These are phyloP conservation scores for Drosophila pectinifera DNA, from an alignment of 1,140 invertebrate species.

Conservation along the genomic window DNA sequence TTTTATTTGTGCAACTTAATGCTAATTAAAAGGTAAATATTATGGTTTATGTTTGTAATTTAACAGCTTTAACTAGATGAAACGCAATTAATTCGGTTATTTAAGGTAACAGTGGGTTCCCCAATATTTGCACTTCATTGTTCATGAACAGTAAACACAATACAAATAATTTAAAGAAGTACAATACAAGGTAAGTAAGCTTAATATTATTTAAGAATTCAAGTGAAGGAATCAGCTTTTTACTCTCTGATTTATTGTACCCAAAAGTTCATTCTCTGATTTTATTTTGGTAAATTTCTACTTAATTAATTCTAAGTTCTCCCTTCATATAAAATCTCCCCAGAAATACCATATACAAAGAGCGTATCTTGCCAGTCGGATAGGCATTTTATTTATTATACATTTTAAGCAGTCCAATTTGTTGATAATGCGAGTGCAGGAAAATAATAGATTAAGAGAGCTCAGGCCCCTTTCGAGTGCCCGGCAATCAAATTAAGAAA, in stretches of 20 bases:
- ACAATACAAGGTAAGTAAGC: no score
- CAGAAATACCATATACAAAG: not conserved
- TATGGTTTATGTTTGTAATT: not conserved
- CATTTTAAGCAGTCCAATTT: constrained; percentile 23
- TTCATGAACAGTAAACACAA: constrained; percentile 2
- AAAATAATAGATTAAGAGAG: constrained; percentile 44
- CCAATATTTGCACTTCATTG: not conserved
- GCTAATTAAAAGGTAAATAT: constrained; percentile 10
- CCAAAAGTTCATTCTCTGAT: no score
- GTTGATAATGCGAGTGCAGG: constrained; percentile 48
- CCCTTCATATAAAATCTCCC: not conserved
- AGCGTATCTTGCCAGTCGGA: not conserved
- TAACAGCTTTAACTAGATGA: not conserved
- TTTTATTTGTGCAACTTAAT: not conserved
- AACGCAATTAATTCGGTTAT: not conserved
- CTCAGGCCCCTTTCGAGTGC: constrained; percentile 39
- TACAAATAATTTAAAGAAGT: not conserved
- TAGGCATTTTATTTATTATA: not conserved
- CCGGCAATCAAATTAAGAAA: constrained; percentile 65
- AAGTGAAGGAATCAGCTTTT: not conserved
- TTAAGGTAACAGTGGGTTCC: not conserved
- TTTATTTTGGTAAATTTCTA: no score
- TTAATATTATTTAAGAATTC: not conserved
- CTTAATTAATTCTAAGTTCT: not conserved
- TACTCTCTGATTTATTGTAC: no score